Base-by-base conservation (phyloP, 1,140 invertebrate genomes). In the Rhopalosiphum maidis region DNA sequence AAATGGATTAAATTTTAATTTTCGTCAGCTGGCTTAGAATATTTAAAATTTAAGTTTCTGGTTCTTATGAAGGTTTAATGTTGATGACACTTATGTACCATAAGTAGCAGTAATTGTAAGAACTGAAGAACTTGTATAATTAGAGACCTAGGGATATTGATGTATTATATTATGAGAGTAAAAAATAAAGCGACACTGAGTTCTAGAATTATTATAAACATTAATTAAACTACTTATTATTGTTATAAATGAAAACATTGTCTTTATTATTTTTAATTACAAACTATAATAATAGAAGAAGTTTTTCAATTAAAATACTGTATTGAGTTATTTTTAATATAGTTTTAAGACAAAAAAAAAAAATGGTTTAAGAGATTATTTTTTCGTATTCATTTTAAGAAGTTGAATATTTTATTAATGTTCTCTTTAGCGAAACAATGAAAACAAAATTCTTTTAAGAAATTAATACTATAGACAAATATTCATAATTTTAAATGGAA, bases 271-370 rank as follows among this genome's bases (percentile, higher is more conserved):
- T 68, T 68, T 68, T 68, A 77, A 77, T 77, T n/a, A 77, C 15
- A n/a, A 77, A 15, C n/a, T 77, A 35, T 77, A 35, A 23, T 37
- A 83, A 37, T 37, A 83, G 37, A 83, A 35, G 37, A 41, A 83
- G 82, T 83, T 83, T 83, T 83, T 37, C 82, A 83, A 83, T 83
- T 83, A 83, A 37, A 37, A 83, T 86, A 86, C 25, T 86, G 83
- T 41, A 86, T 86, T 43, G 22, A 41, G 21, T 86, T 43, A 25
- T 86, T 86, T 86, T 85, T 86, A 86, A 86, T 51, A 51, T 51
- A 30, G 48, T 85, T 23, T 83, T 83, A 37, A 37, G 37, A 37
- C 37, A 23, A 41, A 85, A 83, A 37, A 37, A 35, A 82, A 41
- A 43, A 85, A 43, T 41, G 41, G 23, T 43, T 85, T 85, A 41